phyloP scores from a whole-genome alignment of 2,888 invertebrate species.

The Panorpa germanica region DNA sequence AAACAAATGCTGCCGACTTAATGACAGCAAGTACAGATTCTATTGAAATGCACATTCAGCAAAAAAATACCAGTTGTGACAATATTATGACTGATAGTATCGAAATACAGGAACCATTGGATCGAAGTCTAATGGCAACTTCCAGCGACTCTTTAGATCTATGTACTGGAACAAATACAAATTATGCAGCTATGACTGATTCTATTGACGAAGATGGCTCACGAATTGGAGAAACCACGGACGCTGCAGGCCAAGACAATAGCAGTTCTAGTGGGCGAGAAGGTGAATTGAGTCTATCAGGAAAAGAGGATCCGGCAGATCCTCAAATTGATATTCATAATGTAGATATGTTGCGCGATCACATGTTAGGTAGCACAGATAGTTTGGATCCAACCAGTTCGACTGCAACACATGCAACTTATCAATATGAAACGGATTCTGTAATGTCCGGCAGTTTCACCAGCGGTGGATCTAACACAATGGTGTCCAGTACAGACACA shows the following conservation, averaged over 20 bases:
- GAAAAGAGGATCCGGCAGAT: neutral
- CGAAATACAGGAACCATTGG: conserved; percentile 19
- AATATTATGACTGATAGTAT: conserved; percentile 26
- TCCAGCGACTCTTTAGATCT: conserved; percentile 31
- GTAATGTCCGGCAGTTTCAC: conserved; percentile 74
- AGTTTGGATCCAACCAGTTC: conserved; percentile 62
- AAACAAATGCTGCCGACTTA: conserved; percentile 28
- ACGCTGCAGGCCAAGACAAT: conserved; percentile 21
- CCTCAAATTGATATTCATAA: conserved; percentile 11
- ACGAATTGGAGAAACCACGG: conserved; percentile 17
- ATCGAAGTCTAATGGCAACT: conserved; percentile 24
- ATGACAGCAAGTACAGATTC: conserved; percentile 36
- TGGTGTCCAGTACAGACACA: conserved; percentile 60
- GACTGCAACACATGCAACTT: conserved; percentile 64
- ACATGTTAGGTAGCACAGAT: conserved; percentile 47
- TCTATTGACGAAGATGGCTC: conserved; percentile 28
- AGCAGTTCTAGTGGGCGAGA: no score
- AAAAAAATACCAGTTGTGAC: conserved; percentile 22
- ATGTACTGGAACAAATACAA: conserved; percentile 18
- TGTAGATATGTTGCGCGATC: conserved; percentile 28
- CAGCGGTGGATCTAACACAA: conserved; percentile 66
- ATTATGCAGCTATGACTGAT: conserved; percentile 20
- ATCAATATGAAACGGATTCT: conserved; percentile 68
- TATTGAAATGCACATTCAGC: conserved; percentile 21
- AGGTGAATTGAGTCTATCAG: neutral